Conservation (phyloP, 2,113 vertebrate genomes). For the Antigone vipio region DNA sequence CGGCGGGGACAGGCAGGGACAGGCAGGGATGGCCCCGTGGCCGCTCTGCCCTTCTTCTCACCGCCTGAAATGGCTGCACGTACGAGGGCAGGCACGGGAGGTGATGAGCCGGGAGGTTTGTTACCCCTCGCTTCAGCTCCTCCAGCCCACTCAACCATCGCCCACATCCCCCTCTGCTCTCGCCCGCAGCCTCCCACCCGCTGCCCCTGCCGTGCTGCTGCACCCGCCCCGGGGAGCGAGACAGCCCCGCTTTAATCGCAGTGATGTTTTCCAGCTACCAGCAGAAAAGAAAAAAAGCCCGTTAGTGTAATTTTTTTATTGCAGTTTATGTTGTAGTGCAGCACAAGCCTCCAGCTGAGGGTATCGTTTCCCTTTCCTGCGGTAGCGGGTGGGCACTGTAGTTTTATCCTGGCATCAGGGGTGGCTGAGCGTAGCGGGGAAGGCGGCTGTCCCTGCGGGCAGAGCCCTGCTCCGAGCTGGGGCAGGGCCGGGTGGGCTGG, state of each 20-base stretch:
- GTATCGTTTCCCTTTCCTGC: not conserved
- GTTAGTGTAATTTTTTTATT: not conserved
- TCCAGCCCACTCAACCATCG: not conserved
- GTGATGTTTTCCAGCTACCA: not conserved
- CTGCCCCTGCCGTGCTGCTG: not conserved
- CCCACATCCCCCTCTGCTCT: not conserved
- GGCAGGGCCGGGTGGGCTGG: not conserved
- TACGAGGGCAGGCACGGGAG: rapidly evolving
- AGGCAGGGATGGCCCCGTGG: not conserved
- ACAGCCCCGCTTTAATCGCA: rapidly evolving
- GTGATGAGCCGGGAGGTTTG: rapidly evolving
- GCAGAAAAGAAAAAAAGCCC: rapidly evolving
- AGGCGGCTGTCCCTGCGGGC: not conserved
- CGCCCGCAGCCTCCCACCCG: not conserved
- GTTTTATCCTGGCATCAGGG: not conserved
- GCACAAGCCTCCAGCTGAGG: not conserved
- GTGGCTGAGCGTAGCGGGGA: rapidly evolving
- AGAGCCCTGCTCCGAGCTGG: not conserved
- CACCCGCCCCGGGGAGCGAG: rapidly evolving
- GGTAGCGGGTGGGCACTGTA: rapidly evolving
- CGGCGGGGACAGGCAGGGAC: not conserved
- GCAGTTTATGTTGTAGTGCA: not conserved
- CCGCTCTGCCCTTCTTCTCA: not conserved
- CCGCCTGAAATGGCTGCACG: rapidly evolving
- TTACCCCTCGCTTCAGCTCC: not conserved